These are phyloP conservation scores for Anticlea derivata DNA, from an alignment of 2,888 invertebrate genomes.

Conservation along the genomic window DNA sequence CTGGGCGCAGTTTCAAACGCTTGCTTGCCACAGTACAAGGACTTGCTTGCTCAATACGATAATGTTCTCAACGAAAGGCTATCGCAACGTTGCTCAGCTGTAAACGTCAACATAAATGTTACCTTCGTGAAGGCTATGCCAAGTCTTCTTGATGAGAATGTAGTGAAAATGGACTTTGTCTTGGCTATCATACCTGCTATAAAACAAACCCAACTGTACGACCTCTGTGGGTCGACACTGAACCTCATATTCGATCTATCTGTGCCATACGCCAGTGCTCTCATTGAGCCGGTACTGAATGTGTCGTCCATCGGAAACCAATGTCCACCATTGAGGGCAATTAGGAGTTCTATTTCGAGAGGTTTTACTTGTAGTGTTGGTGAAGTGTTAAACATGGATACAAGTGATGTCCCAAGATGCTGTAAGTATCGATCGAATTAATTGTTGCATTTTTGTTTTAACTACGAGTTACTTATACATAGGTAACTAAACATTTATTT, in stretches of 20 bases:
- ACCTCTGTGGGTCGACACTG: conserved; percentile 96
- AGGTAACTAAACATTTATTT: conserved; percentile 3
- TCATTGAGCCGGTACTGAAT: conserved; percentile 94
- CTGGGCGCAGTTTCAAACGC: conserved; percentile 94
- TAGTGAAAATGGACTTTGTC: conserved; percentile 95
- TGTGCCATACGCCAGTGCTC: conserved; percentile 95
- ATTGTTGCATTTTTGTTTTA: not conserved
- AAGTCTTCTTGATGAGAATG: conserved; percentile 92
- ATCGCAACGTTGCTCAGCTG: conserved; percentile 96
- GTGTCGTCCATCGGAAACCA: conserved; percentile 95
- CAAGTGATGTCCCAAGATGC: conserved; percentile 95
- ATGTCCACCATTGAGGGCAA: conserved; percentile 95
- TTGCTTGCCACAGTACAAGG: conserved; percentile 93
- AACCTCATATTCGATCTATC: conserved; percentile 97
- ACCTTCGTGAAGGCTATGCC: conserved; percentile 93
- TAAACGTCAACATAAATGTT: conserved; percentile 97
- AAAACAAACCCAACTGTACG: conserved; percentile 95
- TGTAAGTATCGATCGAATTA: conserved; percentile 82
- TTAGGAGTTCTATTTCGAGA: conserved; percentile 91
- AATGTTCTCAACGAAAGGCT: conserved; percentile 90
- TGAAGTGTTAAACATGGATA: conserved; percentile 96
- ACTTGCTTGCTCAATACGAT: conserved; percentile 92
- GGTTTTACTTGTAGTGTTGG: conserved; percentile 97
- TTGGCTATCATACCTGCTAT: conserved; percentile 94
- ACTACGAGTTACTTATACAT: not conserved